Percentiles rank a stretch among this genome's conserved stretches.
Evolutionary conservation across 2,888 invertebrate genomes (phyloP).

Genomic region (Leucoptera coffeella): DNA sequence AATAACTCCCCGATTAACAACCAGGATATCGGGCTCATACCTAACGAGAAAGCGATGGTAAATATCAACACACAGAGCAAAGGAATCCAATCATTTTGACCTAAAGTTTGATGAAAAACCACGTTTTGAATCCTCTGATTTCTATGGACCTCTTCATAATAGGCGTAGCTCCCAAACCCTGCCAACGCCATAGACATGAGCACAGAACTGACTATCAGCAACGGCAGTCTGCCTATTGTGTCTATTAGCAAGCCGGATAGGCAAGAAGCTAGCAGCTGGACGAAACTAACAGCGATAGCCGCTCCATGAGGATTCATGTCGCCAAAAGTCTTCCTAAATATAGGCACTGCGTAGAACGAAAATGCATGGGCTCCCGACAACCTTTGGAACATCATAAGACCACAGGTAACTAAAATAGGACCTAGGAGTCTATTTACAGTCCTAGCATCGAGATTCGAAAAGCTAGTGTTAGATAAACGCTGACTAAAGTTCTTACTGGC

Average conservation of each 20-base stretch:
- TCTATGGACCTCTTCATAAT: constrained; percentile 65
- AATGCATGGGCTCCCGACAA: constrained; percentile 79
- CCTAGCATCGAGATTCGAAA: constrained; percentile 32
- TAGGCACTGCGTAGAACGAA: constrained; percentile 79
- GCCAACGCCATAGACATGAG: constrained; percentile 83
- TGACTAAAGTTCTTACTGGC: constrained; percentile 48
- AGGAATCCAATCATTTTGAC: constrained; percentile 76
- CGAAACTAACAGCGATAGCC: constrained; percentile 78
- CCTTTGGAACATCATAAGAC: constrained; percentile 85
- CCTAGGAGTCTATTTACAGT: constrained; percentile 50
- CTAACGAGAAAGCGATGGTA: constrained; percentile 80
- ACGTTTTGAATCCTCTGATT: constrained; percentile 46
- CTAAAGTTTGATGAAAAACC: constrained; percentile 43
- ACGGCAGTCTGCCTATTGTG: constrained; percentile 75
- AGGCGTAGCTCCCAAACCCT: constrained; percentile 78
- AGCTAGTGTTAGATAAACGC: constrained; percentile 31
- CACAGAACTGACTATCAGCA: constrained; percentile 77
- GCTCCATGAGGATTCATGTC: constrained; percentile 78
- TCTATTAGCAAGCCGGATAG: constrained; percentile 79
- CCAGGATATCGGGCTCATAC: constrained; percentile 86
- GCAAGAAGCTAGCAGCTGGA: constrained; percentile 78
- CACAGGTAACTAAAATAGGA: constrained; percentile 76
- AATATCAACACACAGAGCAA: constrained; percentile 76
- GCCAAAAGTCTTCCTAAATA: constrained; percentile 78
- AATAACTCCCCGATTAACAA: constrained; percentile 77